Evolutionary conservation across 2,797 vertebrate species (phyloP).

Genomic region (Ambastaia sidthimunki): DNA sequence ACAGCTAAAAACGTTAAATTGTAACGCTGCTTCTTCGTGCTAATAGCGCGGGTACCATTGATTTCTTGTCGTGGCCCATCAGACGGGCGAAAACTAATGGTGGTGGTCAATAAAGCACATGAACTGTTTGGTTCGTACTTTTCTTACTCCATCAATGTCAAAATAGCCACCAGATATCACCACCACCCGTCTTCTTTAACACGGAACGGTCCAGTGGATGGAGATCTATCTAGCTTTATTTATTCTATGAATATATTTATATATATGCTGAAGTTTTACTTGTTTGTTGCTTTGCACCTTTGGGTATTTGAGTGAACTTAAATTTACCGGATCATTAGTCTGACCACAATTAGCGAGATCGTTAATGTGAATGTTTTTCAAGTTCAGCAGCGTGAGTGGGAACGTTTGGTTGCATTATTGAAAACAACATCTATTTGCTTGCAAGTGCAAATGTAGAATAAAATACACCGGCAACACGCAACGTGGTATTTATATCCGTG

Average conservation of each 20-base stretch:
- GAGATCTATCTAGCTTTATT: not conserved
- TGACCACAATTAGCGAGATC: not conserved
- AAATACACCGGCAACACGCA: too few species aligned
- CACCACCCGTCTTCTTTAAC: constrained; percentile 58
- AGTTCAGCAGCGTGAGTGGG: not conserved
- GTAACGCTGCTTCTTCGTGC: constrained; percentile 81
- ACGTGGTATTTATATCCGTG: too few species aligned
- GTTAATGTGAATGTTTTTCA: not conserved
- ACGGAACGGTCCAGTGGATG: not conserved
- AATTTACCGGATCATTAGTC: not conserved
- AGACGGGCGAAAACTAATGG: constrained; percentile 79
- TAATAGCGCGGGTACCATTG: constrained; percentile 78
- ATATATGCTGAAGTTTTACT: not conserved
- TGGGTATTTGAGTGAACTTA: not conserved
- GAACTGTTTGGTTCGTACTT: constrained; percentile 76
- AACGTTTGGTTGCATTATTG: not conserved
- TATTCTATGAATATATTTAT: not conserved
- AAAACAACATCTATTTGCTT: not conserved
- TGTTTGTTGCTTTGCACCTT: not conserved
- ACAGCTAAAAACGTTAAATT: constrained; percentile 73
- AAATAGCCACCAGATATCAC: constrained; percentile 68
- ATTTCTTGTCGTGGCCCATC: constrained; percentile 78
- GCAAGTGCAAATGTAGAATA: not conserved
- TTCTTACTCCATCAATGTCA: constrained; percentile 64
- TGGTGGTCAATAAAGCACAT: constrained; percentile 79